Evolutionary conservation across 1,140 invertebrate species (phyloP).

Genomic region (Argopecten irradians): DNA sequence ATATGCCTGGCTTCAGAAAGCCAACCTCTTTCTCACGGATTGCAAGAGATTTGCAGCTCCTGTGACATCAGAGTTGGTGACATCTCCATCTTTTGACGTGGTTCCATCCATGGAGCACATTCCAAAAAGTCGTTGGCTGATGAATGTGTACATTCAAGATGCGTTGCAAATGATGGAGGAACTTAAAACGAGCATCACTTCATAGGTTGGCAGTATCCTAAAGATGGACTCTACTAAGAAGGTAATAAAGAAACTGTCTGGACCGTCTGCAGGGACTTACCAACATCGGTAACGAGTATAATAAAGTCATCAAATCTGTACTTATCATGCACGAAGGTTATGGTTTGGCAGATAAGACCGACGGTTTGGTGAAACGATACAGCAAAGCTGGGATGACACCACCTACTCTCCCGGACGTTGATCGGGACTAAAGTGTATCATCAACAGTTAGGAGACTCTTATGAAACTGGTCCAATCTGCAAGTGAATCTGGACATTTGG

Average conservation of each 20-base stretch:
- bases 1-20: not conserved
- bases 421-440: constrained; percentile 41
- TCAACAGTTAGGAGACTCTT: constrained; percentile 26
- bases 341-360: constrained; percentile 27
- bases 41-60: constrained; percentile 25
- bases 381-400: not conserved
- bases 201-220: constrained; percentile 48
- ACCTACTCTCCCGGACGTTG: constrained; percentile 44
- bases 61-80: constrained; percentile 33
- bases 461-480: constrained; percentile 33
- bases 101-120: constrained; percentile 28
- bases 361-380: constrained; percentile 17
- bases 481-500: constrained; percentile 62
- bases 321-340: constrained; percentile 47
- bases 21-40: constrained; percentile 33
- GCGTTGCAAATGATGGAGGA: constrained; percentile 36
- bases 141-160: constrained; percentile 42
- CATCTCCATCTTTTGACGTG: constrained; percentile 50
- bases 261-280: constrained; percentile 42
- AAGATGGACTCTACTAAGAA: constrained; percentile 61
- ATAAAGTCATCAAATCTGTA: constrained; percentile 54
- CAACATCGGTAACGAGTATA: constrained; percentile 58
- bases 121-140: constrained; percentile 25
- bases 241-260: constrained; percentile 44
- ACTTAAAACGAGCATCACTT: constrained; percentile 49